Percentiles rank a stretch among this genome's conserved stretches.
Evolutionary conservation across 2,888 invertebrate species (phyloP).

Genomic region (Pyrochroa serraticornis): DNA sequence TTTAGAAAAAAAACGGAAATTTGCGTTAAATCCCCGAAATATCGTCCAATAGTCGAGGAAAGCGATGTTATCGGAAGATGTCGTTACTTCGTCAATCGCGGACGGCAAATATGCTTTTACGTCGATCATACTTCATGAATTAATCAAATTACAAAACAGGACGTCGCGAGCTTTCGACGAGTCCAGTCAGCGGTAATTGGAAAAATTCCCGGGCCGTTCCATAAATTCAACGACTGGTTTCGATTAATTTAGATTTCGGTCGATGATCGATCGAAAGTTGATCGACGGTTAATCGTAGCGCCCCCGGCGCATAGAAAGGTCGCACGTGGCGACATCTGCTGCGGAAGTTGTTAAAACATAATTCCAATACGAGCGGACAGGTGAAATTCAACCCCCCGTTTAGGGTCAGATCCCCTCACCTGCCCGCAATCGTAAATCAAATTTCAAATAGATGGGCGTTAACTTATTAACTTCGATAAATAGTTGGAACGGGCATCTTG

Average conservation of each 20-base stretch:
- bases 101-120: slow-evolving; percentile 31
- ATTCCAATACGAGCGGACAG: slow-evolving; percentile 48
- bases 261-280: slow-evolving; percentile 20
- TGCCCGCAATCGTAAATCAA: slow-evolving; percentile 53
- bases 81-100: slow-evolving; percentile 19
- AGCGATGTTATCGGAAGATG: slow-evolving; percentile 12
- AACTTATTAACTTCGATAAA: slow-evolving; percentile 53
- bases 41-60: background rate
- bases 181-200: slow-evolving; percentile 28
- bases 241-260: too few species aligned
- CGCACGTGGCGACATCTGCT: slow-evolving; percentile 48
- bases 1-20: slow-evolving; percentile 6
- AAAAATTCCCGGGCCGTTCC: slow-evolving; percentile 7
- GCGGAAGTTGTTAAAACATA: slow-evolving; percentile 53
- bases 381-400: slow-evolving; percentile 48
- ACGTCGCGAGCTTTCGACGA: slow-evolving; percentile 13
- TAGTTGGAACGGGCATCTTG: slow-evolving; percentile 38
- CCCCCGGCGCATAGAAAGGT: background rate
- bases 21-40: slow-evolving; percentile 4
- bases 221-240: slow-evolving; percentile 24
- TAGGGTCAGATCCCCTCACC: slow-evolving; percentile 46
- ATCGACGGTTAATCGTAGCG: slow-evolving; percentile 10
- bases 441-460: slow-evolving; percentile 56
- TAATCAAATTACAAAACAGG: slow-evolving; percentile 35
- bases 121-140: slow-evolving; percentile 37